These are phyloP conservation scores for Kryptolebias marmoratus DNA, from an alignment of 2,113 vertebrate species.

Conservation along the genomic window DNA sequence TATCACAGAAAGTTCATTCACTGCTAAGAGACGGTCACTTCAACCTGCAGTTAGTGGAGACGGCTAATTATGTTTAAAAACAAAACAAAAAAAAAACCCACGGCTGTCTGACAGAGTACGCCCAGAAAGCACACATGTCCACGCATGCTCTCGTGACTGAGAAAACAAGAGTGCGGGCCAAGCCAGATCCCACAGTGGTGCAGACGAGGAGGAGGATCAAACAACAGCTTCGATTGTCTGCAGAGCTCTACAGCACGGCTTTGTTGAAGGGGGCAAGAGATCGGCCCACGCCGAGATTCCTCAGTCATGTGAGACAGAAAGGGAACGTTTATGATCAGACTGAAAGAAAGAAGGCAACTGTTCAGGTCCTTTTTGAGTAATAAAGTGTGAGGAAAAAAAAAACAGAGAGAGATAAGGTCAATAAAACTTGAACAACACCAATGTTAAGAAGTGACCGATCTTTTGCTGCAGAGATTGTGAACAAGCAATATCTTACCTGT, in stretches of 20 bases:
- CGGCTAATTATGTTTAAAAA: slow-evolving; percentile 24
- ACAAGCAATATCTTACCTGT: no score
- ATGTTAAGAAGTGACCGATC: background rate
- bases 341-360: slow-evolving; percentile 14
- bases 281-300: slow-evolving; percentile 73
- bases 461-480: no score
- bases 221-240: slow-evolving; percentile 74
- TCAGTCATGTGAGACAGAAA: slow-evolving; percentile 57
- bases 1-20: background rate
- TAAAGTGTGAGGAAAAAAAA: background rate
- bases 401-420: background rate
- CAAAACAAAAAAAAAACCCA: background rate
- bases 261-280: slow-evolving; percentile 59
- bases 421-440: background rate
- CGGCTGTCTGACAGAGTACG: background rate
- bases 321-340: slow-evolving; percentile 26
- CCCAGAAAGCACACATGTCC: slow-evolving; percentile 12
- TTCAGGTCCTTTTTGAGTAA: background rate
- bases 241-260: slow-evolving; percentile 54
- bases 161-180: slow-evolving; percentile 40
- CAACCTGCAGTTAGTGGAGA: slow-evolving; percentile 2
- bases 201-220: slow-evolving; percentile 69
- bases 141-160: slow-evolving; percentile 29
- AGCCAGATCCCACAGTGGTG: slow-evolving; percentile 59
- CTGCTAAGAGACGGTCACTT: background rate